Percentiles rank a stretch among this genome's conserved stretches.
phyloP scores from a whole-genome alignment of 2,113 vertebrate species.

The Acanthochromis polyacanthus region DNA sequence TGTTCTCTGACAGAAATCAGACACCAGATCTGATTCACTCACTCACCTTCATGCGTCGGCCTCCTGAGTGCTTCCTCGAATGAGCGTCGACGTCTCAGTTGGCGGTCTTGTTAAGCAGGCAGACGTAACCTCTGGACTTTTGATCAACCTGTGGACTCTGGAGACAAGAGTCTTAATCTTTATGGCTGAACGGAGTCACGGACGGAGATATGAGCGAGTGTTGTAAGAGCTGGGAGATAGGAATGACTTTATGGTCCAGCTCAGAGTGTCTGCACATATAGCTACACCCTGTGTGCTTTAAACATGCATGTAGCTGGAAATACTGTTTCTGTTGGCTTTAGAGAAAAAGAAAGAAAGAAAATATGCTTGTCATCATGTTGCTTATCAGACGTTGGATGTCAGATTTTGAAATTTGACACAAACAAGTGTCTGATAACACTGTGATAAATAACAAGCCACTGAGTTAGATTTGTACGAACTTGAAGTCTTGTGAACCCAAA shows the following conservation, averaged over 20 bases:
- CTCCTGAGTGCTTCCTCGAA: neutral
- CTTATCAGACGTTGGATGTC: too few relatives aligned
- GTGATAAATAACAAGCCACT: too few relatives aligned
- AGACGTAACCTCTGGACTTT: conserved; percentile 61
- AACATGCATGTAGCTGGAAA: too few relatives aligned
- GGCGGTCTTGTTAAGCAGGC: conserved; percentile 59
- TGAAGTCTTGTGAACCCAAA: too few relatives aligned
- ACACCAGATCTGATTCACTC: too few relatives aligned
- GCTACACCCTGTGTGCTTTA: neutral
- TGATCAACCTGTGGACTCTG: conserved; percentile 38
- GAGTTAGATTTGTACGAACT: too few relatives aligned
- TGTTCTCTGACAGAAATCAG: neutral
- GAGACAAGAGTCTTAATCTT: conserved; percentile 64
- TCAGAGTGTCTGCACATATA: neutral
- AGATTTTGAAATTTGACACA: too few relatives aligned
- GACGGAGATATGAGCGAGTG: conserved; percentile 31
- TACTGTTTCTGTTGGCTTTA: too few relatives aligned
- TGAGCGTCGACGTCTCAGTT: neutral
- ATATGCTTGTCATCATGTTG: too few relatives aligned
- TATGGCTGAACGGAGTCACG: conserved; percentile 35
- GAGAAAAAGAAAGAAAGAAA: too few relatives aligned
- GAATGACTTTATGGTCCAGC: neutral
- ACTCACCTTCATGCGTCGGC: conserved; percentile 45
- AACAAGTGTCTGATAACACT: too few relatives aligned
- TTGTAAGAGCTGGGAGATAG: conserved; percentile 35